A percentile compares a stretch with the other conserved stretches of the same genome.
phyloP scores from a whole-genome alignment of 2,113 vertebrate species.

The Pampusana beccarii region DNA sequence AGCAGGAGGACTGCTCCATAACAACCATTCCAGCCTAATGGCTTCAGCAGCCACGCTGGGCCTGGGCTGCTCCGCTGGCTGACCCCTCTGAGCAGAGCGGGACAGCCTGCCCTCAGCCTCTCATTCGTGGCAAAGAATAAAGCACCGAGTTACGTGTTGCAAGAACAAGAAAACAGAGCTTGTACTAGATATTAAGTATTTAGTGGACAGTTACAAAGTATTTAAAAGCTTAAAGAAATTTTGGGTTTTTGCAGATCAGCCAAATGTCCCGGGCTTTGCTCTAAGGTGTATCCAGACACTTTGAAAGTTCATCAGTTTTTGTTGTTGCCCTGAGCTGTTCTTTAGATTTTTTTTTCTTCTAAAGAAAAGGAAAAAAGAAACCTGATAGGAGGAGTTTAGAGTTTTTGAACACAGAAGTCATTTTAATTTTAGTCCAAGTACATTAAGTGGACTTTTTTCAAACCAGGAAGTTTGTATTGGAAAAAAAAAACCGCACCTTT shows the following conservation, averaged over 20 bases:
- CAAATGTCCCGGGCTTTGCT: not conserved
- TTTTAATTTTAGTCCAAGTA: not conserved
- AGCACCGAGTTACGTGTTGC: not conserved
- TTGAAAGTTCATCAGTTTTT: not conserved
- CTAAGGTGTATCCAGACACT: not conserved
- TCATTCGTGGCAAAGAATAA: not conserved
- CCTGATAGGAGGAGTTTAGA: not conserved
- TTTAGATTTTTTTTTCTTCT: not conserved
- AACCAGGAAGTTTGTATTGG: not conserved
- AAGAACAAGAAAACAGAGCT: not conserved
- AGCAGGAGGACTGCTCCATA: constrained; percentile 36
- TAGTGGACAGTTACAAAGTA: not conserved
- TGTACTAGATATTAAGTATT: not conserved
- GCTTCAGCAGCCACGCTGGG: constrained; percentile 13
- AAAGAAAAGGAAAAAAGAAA: not conserved
- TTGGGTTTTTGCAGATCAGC: not conserved
- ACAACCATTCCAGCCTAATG: constrained; percentile 37
- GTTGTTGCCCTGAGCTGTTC: not conserved
- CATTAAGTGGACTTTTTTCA: not conserved
- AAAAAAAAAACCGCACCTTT: not conserved
- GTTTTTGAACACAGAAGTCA: not conserved
- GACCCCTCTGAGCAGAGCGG: not conserved
- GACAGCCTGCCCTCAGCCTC: not conserved
- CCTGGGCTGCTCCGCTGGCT: not conserved
- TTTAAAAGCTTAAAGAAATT: not conserved